A percentile compares a stretch with the other conserved stretches of the same genome.
Conservation (phyloP, 2,888 invertebrate genomes). For the Pterostichus madidus region DNA sequence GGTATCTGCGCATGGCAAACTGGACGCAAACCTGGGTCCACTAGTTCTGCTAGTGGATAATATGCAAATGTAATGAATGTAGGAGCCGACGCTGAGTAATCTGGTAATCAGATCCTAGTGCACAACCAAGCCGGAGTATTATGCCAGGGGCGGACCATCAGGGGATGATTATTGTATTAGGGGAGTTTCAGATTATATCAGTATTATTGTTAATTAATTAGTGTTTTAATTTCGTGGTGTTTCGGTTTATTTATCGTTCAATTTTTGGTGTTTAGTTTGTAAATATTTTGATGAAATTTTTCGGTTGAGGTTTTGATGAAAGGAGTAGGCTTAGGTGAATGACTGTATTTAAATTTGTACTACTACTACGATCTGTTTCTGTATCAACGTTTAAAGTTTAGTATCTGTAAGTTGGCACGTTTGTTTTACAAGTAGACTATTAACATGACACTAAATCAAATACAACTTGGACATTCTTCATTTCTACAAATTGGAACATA, state of each 20-base stretch:
- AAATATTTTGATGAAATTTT: conserved; percentile 28
- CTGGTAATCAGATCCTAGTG: conserved; percentile 71
- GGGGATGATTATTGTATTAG: conserved; percentile 7
- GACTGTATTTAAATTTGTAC: conserved; percentile 43
- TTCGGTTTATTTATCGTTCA: conserved; percentile 30
- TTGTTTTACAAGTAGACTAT: conserved; percentile 49
- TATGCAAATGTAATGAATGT: conserved; percentile 76
- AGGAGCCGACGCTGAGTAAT: conserved; percentile 73
- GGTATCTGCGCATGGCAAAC: conserved; percentile 28
- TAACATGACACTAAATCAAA: conserved; percentile 51
- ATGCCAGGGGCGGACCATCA: conserved; percentile 21
- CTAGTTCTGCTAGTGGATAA: conserved; percentile 44
- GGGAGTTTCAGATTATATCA: not conserved
- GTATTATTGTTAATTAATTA: not conserved
- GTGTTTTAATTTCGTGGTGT: conserved; percentile 12
- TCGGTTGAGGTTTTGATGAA: conserved; percentile 13
- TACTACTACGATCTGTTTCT: conserved; percentile 37
- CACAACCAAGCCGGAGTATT: conserved; percentile 1
- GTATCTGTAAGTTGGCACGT: conserved; percentile 40
- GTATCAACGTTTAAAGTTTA: conserved; percentile 29
- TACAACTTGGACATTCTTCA: conserved; percentile 40
- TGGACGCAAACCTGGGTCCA: conserved; percentile 24
- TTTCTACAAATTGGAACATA: conserved; percentile 34
- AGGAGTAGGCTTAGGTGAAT: conserved; percentile 28
- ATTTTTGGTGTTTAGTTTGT: not conserved